These are phyloP conservation scores for Lepidocyrtoides sp. DNA, from an alignment of 2,888 invertebrate species.

Conservation along the genomic window DNA sequence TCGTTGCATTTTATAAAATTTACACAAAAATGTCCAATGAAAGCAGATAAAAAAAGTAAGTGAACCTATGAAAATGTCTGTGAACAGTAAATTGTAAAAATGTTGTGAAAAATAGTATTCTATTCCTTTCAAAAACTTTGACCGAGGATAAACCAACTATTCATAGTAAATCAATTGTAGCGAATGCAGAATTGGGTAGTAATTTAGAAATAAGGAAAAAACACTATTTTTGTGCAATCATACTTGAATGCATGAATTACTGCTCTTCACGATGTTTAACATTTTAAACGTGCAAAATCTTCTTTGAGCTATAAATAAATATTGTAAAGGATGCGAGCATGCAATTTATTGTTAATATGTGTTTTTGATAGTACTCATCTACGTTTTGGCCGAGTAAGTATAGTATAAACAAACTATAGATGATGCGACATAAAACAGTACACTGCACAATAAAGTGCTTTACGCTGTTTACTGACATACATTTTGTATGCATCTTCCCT, in stretches of 20 bases:
- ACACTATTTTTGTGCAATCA: background rate
- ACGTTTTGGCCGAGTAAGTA: no score
- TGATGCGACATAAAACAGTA: no score
- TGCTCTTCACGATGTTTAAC: conserved; percentile 1
- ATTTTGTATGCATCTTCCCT: background rate
- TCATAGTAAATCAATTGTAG: conserved; percentile 16
- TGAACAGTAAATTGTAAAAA: background rate
- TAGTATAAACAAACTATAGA: no score
- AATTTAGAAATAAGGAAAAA: background rate
- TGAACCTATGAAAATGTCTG: background rate
- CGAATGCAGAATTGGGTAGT: background rate
- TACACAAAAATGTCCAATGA: background rate
- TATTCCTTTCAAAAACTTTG: background rate
- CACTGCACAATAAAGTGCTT: background rate
- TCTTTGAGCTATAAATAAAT: background rate
- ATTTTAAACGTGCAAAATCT: background rate
- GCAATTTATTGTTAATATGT: no score
- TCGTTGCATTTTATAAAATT: no score
- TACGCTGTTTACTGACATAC: conserved; percentile 10
- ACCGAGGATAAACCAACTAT: background rate
- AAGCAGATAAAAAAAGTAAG: no score
- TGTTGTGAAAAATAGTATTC: background rate
- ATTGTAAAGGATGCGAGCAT: background rate
- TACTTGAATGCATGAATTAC: no score
- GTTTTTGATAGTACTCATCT: no score